A percentile compares a stretch with the other conserved stretches of the same genome.
Conservation (phyloP, 2,797 vertebrate genomes). For the Leptodactylus fallax region DNA sequence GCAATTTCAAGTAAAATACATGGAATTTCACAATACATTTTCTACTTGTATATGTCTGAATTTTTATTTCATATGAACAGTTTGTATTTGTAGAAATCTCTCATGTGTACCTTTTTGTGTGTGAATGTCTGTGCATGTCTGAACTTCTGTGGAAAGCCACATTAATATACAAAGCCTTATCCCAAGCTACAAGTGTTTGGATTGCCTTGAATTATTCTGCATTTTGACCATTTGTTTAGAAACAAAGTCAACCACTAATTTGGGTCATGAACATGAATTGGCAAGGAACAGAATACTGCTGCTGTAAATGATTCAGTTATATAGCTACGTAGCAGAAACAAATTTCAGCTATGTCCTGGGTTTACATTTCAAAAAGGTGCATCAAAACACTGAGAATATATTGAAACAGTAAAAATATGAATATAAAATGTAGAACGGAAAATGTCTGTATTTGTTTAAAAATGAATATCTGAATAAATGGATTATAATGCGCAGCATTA, state of each 20-base stretch:
- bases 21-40: not conserved
- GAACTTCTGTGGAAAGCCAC: not conserved
- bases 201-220: not conserved
- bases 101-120: not conserved
- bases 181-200: conserved; percentile 2
- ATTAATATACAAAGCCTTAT: not conserved
- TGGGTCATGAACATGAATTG: not conserved
- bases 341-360: conserved; percentile 82
- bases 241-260: conserved; percentile 13
- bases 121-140: not conserved
- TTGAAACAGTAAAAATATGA: conserved; percentile 76
- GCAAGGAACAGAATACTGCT: not conserved
- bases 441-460: conserved; percentile 61
- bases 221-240: conserved; percentile 1
- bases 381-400: conserved; percentile 82
- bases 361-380: conserved; percentile 87
- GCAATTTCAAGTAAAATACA: conserved; percentile 10
- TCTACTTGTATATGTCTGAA: not conserved
- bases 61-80: not conserved
- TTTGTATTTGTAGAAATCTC: not conserved
- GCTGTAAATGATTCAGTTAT: not conserved
- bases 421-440: conserved; percentile 77
- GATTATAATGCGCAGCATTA: conserved; percentile 85
- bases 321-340: conserved; percentile 11
- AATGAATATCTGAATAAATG: conserved; percentile 80